Base-by-base conservation (phyloP, 2,797 vertebrate genomes). In the Notamacropus eugenii region DNA sequence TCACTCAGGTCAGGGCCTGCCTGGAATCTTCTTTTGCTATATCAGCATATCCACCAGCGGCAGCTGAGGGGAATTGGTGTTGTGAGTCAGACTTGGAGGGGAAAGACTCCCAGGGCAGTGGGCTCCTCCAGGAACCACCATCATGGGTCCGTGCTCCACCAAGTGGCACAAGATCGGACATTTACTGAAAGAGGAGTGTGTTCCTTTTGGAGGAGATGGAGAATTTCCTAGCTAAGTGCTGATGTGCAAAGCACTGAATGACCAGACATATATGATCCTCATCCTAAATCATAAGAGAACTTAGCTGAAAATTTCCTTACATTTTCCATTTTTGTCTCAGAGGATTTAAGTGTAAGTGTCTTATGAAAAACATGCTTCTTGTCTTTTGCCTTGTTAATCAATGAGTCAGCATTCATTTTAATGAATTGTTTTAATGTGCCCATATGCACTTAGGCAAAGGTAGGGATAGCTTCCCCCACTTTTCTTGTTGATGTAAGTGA, bases 291-390 rank as follows among this genome's bases (percentile, higher is more conserved):
- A 91, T 22, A 29, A 92, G 82, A 34, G 95, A 96, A 40, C 62
- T 87, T 90, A 93, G 40, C 55, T n/a, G 95, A 93, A 94, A 29
- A 54, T 82, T 11, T 55, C 29, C 92, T 95, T 94, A 92, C 13
- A 67, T 67, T 4, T 93, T 94, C 56, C 16, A 50, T 62, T 95
- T 59, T 90, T 67, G 28, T 93, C 90, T 40, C 16, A 67, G 11
- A 29, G 95, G 59, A 28, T 40, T 92, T 90, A 67, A n/a, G 0
- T 95, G 54, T 90, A 94, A 93, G 40, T 82, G 31, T 24, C 52
- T 94, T 95, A 90, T 94, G 94, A 92, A 59, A 31, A 96, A 10
- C 93, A 93, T 90, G 90, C 55, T n/a, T 92, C 91, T 95, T 92
- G 40, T 31, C 94, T 3, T 91, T 95, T 59, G 29, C 92, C 31